A percentile compares a stretch with the other conserved stretches of the same genome.
Conservation (phyloP, 2,888 invertebrate species). For the Harpagoxenus sublaevis region DNA sequence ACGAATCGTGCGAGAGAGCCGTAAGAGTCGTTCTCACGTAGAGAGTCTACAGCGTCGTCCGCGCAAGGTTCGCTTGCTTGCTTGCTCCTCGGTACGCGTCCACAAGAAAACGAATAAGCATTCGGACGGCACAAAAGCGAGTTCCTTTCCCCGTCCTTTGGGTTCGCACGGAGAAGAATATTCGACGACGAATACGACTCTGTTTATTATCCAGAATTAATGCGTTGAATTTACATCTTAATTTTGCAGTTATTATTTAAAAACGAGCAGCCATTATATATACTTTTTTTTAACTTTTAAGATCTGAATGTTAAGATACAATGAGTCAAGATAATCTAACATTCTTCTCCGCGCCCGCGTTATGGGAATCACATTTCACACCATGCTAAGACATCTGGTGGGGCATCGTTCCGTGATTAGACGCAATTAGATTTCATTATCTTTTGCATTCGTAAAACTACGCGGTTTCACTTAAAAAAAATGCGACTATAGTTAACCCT, state of each 20-base stretch:
- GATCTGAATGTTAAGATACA: not conserved
- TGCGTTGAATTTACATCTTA: not conserved
- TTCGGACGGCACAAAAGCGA: constrained; percentile 60
- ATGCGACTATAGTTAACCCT: not conserved
- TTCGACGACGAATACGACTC: not conserved
- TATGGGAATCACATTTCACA: constrained; percentile 54
- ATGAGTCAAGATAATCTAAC: constrained; percentile 6
- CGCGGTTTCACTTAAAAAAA: not conserved
- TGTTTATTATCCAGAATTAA: not conserved
- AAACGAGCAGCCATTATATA: not conserved
- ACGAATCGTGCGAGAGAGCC: constrained; percentile 70
- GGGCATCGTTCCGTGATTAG: not conserved
- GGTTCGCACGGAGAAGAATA: constrained; percentile 48
- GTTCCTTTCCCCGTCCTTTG: constrained; percentile 36
- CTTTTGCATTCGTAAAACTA: not conserved
- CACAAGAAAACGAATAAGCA: constrained; percentile 53
- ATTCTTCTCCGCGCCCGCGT: constrained; percentile 48
- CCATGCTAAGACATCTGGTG: constrained; percentile 49
- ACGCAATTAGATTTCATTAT: not conserved
- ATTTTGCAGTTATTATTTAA: not conserved
- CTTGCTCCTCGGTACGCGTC: constrained; percentile 51
- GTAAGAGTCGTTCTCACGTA: constrained; percentile 56
- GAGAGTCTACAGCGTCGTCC: constrained; percentile 56
- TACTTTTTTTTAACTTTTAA: not conserved
- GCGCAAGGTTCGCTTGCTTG: constrained; percentile 45